Conservation (phyloP, 1,140 invertebrate genomes). For the Drosophila tropicalis region DNA sequence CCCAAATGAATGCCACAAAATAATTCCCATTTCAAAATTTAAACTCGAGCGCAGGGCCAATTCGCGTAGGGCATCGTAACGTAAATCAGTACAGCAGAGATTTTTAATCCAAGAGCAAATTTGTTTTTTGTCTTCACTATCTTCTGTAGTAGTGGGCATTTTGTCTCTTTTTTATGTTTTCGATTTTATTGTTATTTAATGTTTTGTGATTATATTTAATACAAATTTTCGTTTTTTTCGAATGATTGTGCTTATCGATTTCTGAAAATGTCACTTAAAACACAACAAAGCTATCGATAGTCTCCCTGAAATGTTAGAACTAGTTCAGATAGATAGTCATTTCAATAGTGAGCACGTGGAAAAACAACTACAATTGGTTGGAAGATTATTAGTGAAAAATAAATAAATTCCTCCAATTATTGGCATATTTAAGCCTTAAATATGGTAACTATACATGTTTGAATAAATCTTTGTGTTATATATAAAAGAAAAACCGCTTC, state of each 20-base stretch:
- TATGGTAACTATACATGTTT: constrained; percentile 55
- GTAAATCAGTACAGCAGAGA: neutral
- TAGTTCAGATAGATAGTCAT: neutral
- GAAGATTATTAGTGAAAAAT: constrained; percentile 44
- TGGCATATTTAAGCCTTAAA: constrained; percentile 55
- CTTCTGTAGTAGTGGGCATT: neutral
- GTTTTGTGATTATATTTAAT: too few species aligned
- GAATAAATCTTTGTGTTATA: neutral
- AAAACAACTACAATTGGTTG: constrained; percentile 53
- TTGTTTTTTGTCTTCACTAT: neutral
- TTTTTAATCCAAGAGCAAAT: neutral
- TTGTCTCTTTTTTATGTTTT: neutral
- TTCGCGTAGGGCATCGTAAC: neutral
- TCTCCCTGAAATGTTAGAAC: neutral
- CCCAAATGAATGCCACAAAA: constrained; percentile 14
- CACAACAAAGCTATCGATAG: too few species aligned
- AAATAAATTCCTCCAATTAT: constrained; percentile 19
- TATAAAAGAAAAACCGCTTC: neutral
- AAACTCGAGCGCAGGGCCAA: neutral
- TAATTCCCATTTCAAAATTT: constrained; percentile 5
- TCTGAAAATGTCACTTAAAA: neutral
- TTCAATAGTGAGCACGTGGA: constrained; percentile 62
- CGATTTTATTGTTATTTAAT: neutral
- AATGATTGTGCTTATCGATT: neutral
- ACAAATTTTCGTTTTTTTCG: neutral